Evolutionary conservation across 2,113 vertebrate genomes (phyloP).

Genomic region (Lamprotornis superbus): DNA sequence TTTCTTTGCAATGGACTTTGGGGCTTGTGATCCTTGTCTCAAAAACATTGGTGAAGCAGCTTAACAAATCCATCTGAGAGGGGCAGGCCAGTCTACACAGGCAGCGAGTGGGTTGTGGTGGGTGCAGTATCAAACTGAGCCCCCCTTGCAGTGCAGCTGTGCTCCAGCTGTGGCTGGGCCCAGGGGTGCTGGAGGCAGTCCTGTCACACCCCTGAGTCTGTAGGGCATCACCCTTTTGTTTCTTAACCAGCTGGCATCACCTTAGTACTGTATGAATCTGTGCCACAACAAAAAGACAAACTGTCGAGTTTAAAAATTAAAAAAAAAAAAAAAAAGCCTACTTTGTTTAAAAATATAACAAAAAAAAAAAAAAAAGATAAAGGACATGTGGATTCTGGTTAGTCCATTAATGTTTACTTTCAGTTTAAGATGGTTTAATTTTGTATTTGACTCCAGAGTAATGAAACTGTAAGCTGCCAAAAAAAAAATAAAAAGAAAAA

Average conservation of each 20-base stretch:
- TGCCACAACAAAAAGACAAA: slow-evolving; percentile 12
- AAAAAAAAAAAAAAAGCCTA: neutral
- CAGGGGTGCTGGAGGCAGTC: slow-evolving; percentile 37
- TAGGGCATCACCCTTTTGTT: slow-evolving; percentile 7
- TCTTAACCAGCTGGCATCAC: slow-evolving; percentile 34
- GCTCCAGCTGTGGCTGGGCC: neutral
- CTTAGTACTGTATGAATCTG: slow-evolving; percentile 57
- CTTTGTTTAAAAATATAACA: neutral
- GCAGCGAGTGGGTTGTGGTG: neutral
- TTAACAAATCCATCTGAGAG: slow-evolving; percentile 22
- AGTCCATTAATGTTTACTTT: slow-evolving; percentile 48
- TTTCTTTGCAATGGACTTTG: neutral
- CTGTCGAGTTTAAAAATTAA: neutral
- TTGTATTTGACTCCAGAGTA: slow-evolving; percentile 50
- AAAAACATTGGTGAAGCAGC: slow-evolving; percentile 36
- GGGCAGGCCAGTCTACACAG: slow-evolving; percentile 13
- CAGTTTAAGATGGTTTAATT: slow-evolving; percentile 32
- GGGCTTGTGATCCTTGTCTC: neutral
- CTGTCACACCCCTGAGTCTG: slow-evolving; percentile 45
- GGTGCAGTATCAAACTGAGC: neutral
- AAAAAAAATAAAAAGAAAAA: neutral
- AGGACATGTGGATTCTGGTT: slow-evolving; percentile 42
- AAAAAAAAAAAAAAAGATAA: neutral
- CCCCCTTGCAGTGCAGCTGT: neutral
- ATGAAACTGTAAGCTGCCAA: slow-evolving; percentile 63